Conservation (phyloP, 2,113 vertebrate genomes). For the Kryptolebias marmoratus region DNA sequence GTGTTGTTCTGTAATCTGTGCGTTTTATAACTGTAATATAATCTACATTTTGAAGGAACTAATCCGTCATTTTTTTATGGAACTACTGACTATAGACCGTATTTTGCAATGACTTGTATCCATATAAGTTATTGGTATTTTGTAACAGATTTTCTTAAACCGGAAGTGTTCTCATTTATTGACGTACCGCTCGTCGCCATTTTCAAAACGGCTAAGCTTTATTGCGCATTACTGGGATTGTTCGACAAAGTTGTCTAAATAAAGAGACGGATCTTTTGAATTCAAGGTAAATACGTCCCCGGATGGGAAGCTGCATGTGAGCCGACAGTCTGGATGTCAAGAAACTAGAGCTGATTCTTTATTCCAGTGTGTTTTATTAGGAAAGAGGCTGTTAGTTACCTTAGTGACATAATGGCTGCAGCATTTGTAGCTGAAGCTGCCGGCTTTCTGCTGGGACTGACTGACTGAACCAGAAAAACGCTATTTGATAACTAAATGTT, state of each 20-base stretch:
- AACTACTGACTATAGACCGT: too few relatives aligned
- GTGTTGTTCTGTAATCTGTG: too few relatives aligned
- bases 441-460: background rate
- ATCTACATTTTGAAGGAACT: too few relatives aligned
- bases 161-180: slow-evolving; percentile 34
- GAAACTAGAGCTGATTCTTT: accelerated
- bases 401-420: background rate
- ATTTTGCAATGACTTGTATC: too few relatives aligned
- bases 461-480: too few relatives aligned
- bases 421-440: slow-evolving; percentile 42
- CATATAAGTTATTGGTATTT: too few relatives aligned
- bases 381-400: background rate
- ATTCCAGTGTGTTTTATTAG: background rate
- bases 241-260: slow-evolving; percentile 80
- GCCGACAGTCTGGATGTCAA: background rate
- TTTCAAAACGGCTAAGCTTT: slow-evolving; percentile 78
- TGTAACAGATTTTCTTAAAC: background rate
- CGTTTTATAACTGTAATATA: too few relatives aligned
- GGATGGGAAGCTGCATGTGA: slow-evolving; percentile 8
- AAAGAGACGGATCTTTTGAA: slow-evolving; percentile 83
- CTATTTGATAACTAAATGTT: too few relatives aligned
- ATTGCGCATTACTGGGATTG: slow-evolving; percentile 70
- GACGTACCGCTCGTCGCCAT: slow-evolving; percentile 62
- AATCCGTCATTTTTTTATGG: too few relatives aligned
- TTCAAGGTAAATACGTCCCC: slow-evolving; percentile 74